These are phyloP conservation scores for Podarcis cretensis DNA, from an alignment of 2,113 vertebrate species.

Conservation along the genomic window DNA sequence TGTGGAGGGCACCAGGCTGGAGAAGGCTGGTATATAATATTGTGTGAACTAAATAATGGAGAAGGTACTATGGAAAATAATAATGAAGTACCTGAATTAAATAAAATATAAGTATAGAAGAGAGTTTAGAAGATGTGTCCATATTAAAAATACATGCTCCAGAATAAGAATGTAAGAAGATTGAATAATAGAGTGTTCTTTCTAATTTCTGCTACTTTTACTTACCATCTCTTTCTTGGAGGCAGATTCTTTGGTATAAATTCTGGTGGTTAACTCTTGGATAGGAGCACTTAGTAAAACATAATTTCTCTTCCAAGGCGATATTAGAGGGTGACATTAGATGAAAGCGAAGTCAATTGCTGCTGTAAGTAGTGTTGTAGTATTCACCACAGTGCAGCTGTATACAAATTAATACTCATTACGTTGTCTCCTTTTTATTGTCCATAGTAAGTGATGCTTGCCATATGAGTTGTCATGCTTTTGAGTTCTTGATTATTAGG, in stretches of 20 bases:
- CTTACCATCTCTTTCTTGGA: neutral
- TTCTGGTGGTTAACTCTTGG: neutral
- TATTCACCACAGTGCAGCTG: slow-evolving; percentile 4
- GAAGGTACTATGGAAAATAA: neutral
- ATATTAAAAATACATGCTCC: neutral
- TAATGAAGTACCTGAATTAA: neutral
- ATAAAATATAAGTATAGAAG: neutral
- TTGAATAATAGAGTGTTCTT: neutral
- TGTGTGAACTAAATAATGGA: neutral
- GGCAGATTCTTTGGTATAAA: neutral
- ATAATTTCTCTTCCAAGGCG: fast-evolving
- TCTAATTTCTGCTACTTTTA: neutral
- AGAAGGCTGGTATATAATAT: neutral
- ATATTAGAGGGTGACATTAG: neutral
- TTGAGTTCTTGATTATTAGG: slow-evolving; percentile 8
- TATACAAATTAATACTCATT: slow-evolving; percentile 13
- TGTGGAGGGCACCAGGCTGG: too few species aligned
- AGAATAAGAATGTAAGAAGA: neutral
- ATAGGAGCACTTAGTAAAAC: neutral
- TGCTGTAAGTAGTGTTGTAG: neutral
- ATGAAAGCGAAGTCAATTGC: neutral
- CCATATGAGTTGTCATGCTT: neutral
- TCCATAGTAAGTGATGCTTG: neutral
- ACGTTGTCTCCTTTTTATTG: neutral
- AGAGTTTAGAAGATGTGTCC: neutral